Conservation (phyloP, 2,113 vertebrate genomes). For the Rana temporaria region DNA sequence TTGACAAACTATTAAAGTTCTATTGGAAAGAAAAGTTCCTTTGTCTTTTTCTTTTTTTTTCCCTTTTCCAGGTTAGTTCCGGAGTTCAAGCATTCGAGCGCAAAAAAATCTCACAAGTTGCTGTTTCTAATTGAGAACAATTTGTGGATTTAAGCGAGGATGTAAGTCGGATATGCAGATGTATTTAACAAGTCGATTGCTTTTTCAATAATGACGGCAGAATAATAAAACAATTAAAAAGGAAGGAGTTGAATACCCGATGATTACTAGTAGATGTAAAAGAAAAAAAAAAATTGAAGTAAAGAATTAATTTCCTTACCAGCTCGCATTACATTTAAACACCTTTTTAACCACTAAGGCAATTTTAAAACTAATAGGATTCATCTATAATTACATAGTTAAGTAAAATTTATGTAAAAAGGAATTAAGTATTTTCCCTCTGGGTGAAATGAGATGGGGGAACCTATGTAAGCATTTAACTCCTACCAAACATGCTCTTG, state of each 20-base stretch:
- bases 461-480: conserved; percentile 56
- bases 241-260: conserved; percentile 30
- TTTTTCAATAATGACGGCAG: conserved; percentile 42
- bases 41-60: not conserved
- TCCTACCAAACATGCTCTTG: not conserved
- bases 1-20: conserved; percentile 9
- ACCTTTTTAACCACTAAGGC: conserved; percentile 74
- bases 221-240: conserved; percentile 52
- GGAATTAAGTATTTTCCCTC: conserved; percentile 75
- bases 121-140: conserved; percentile 19
- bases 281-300: conserved; percentile 31
- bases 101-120: conserved; percentile 8
- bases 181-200: conserved; percentile 40
- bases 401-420: conserved; percentile 82
- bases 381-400: conserved; percentile 78
- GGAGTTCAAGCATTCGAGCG: not conserved
- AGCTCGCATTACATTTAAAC: conserved; percentile 55
- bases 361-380: conserved; percentile 71
- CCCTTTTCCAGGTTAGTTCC: not conserved
- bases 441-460: conserved; percentile 72
- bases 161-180: conserved; percentile 14
- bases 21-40: not conserved
- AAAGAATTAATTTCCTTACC: conserved; percentile 52
- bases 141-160: conserved; percentile 39
- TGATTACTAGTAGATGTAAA: conserved; percentile 43